Base-by-base conservation (phyloP, 2,797 vertebrate species). In the Luscinia megarhynchos region DNA sequence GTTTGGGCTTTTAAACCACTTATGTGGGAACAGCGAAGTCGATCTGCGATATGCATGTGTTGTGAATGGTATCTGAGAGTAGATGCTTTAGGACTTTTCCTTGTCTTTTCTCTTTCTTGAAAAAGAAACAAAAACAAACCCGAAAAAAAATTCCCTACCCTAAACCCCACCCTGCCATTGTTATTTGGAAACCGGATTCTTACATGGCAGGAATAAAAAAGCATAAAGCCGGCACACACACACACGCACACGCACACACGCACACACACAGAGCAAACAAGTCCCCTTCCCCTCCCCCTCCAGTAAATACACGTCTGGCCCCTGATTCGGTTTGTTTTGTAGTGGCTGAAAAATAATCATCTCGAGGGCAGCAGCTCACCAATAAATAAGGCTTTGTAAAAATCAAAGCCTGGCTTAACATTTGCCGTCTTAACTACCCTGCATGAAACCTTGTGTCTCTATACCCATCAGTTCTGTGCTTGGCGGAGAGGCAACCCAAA, bases 251-350 rank as follows among this genome's bases (percentile, higher is more conserved):
- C 58, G 53, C 69, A 72, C 59, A 72, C 10, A 8, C 67, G 1
- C 83, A 17, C 83, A 79, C 66, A 82, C 63, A 68, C 9, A 45
- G 53, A 89, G 79, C 93, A 93, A 94, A 91, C 93, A 93, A 95
- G 96, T 88, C 95, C 73, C 26, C 66, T 88, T 95, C 95, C 96
- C 95, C 74, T 85, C 94, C 94, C 93, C 84, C 80, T 81, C 91
- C 84, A 38, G 67, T 76, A 89, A 92, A 90, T 84, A 83, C 87
- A 62, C 19, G 94, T 85, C 72, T 92, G 94, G 92, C 88, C 87
- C 69, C 90, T 92, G 88, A 79, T 86, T 84, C n/a, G 50, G 85
- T 86, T 96, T 93, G 84, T 86, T 95, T 92, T 86, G 87, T 63
- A 92, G 90, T 61, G 68, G 36, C 70, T 91, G 92, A 87, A 93